Evolutionary conservation across 1,140 invertebrate genomes (phyloP), one percentile per base, ranked within the genome.

Genomic region (Drosophila orena): DNA sequence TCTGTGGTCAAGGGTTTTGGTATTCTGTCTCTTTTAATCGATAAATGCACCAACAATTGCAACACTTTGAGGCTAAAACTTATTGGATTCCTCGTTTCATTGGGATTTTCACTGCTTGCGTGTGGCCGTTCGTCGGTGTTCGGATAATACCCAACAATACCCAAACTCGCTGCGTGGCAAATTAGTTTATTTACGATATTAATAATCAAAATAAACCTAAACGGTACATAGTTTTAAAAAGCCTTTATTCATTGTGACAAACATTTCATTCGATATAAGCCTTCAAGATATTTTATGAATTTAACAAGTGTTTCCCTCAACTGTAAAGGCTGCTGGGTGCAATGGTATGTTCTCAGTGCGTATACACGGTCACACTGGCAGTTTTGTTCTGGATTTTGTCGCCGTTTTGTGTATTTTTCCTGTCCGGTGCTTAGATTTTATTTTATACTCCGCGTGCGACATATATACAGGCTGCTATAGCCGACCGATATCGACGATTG

Each of bases 101-200:
- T 75, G 42, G 40, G 50, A 74, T 74, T 75, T 75, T 75, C 70
- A 75, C 71, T 74, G 50, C 72, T 74, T 65, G 50, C 15, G 69
- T 61, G 58, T 74, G 71, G 59, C 71, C 50, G 58, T 60, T 44
- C 30, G n/a, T 49, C 34, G 34, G 12, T 22, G 38, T 35, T 55
- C 50, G 7, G 37, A 17, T 54, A 73, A 73, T 73, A 42, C 37
- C 14, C 10, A 2, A 17, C 20, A 44, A 37, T 70, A 46, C 46
- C 52, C 10, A 11, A 58, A 40, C 12, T 34, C 44, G 27, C 24
- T 42, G 64, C 64, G 64, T 68, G 64, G 64, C 64, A 66, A 30
- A 15, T 34, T 11, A 4, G 1, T n/a, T 11, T 49, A 27, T 30
- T 15, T 1, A 34, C 4, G 3, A 30, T 1, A 15, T 22, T 6